Evolutionary conservation across 2,113 vertebrate genomes (phyloP).

Genomic region (Baryphthengus martii): DNA sequence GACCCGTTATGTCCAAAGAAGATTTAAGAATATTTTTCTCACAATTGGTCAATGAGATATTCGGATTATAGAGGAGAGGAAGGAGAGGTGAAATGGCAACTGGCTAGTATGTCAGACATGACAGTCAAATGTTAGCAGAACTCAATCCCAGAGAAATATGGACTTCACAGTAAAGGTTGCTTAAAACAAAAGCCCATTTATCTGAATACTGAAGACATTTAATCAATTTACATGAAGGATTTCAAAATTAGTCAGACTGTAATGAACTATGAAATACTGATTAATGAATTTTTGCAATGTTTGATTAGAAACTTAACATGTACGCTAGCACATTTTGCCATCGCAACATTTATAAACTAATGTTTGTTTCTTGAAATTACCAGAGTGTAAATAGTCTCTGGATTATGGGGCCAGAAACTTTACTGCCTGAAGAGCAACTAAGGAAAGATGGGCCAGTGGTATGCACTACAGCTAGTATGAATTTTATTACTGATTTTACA

Average conservation of each 20-base stretch:
- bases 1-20: slow-evolving; percentile 17
- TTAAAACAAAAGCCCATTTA: slow-evolving; percentile 82
- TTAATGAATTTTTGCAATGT: slow-evolving; percentile 83
- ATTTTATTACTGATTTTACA: neutral
- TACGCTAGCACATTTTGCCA: slow-evolving; percentile 61
- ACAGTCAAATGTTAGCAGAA: slow-evolving; percentile 38
- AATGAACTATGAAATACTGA: slow-evolving; percentile 90
- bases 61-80: neutral
- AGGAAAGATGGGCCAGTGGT: neutral
- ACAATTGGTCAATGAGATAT: slow-evolving; percentile 36
- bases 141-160: slow-evolving; percentile 69
- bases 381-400: slow-evolving; percentile 6
- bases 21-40: slow-evolving; percentile 46
- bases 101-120: slow-evolving; percentile 34
- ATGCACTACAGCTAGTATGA: neutral
- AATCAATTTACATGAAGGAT: slow-evolving; percentile 88
- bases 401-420: neutral
- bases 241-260: slow-evolving; percentile 86
- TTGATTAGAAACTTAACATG: slow-evolving; percentile 82
- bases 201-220: slow-evolving; percentile 80
- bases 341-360: slow-evolving; percentile 49
- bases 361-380: slow-evolving; percentile 39
- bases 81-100: slow-evolving; percentile 53
- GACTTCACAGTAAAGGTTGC: slow-evolving; percentile 76
- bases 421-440: neutral